Evolutionary conservation across 2,113 vertebrate species (phyloP).

Genomic region (Onychostoma macrolepis): DNA sequence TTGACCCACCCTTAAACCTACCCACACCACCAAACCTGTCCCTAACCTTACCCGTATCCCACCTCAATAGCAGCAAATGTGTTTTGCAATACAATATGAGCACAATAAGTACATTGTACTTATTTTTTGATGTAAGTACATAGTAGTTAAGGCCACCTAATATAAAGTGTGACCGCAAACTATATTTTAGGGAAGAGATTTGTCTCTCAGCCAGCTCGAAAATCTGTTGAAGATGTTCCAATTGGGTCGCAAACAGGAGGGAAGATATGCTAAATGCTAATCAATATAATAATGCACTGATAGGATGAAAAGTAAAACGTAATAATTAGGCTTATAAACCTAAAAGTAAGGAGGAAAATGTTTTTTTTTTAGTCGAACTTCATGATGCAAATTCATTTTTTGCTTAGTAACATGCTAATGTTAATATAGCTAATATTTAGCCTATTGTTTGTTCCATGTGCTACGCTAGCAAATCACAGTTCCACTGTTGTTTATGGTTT

Average conservation of each 20-base stretch:
- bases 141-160: too few relatives aligned
- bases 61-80: too few relatives aligned
- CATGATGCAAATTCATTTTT: neutral
- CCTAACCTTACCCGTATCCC: too few relatives aligned
- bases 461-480: neutral
- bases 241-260: neutral
- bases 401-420: neutral
- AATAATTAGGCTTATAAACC: neutral
- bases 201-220: neutral
- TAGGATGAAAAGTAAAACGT: neutral
- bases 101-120: too few relatives aligned
- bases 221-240: neutral
- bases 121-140: too few relatives aligned
- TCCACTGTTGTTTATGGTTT: neutral
- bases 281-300: neutral
- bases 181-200: neutral
- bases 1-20: too few relatives aligned
- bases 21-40: too few relatives aligned
- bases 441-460: neutral
- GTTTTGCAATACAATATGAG: too few relatives aligned
- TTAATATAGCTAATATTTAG: neutral
- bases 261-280: neutral
- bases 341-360: neutral
- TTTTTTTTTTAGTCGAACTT: neutral
- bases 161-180: too few relatives aligned